A percentile compares a stretch with the other conserved stretches of the same genome.
phyloP scores from a whole-genome alignment of 2,797 vertebrate genomes.

The Enteromius mattozi region DNA sequence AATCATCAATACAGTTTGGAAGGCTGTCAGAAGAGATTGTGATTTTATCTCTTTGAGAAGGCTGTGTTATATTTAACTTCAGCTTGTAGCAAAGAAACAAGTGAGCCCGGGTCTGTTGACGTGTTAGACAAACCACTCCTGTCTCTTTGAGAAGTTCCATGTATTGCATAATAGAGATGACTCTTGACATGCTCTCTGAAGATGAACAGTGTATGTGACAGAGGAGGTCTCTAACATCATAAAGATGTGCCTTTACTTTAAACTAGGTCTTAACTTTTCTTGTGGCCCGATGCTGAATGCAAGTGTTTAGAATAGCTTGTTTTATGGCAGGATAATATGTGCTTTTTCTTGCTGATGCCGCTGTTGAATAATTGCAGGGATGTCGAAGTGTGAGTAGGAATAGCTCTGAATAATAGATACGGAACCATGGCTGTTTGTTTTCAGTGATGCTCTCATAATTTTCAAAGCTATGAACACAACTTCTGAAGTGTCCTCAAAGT shows the following conservation, averaged over 20 bases:
- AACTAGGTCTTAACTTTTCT: not conserved
- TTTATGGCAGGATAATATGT: constrained; percentile 38
- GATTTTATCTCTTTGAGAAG: constrained; percentile 5
- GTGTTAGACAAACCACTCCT: constrained; percentile 30
- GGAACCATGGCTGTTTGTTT: constrained; percentile 40
- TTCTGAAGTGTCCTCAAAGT: constrained; percentile 21
- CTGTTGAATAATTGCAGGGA: constrained; percentile 54
- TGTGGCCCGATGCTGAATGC: not conserved
- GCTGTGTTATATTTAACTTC: constrained; percentile 2
- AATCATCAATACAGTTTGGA: not conserved
- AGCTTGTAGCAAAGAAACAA: constrained; percentile 7
- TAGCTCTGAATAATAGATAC: constrained; percentile 52
- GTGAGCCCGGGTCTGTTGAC: not conserved
- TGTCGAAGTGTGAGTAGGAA: constrained; percentile 26
- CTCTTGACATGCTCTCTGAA: constrained; percentile 33
- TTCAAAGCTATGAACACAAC: constrained; percentile 15
- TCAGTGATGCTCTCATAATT: constrained; percentile 16
- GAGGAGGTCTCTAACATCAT: not conserved
- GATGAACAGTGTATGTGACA: constrained; percentile 13
- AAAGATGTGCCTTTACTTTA: not conserved
- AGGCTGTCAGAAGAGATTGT: not conserved
- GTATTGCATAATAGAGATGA: constrained; percentile 10
- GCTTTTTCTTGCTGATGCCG: constrained; percentile 33
- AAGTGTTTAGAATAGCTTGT: constrained; percentile 26
- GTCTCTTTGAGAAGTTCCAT: constrained; percentile 21